A percentile compares a stretch with the other conserved stretches of the same genome.
These are phyloP conservation scores for Gymnoscopelus microlampas DNA, from an alignment of 2,797 vertebrate species.

Conservation along the genomic window DNA sequence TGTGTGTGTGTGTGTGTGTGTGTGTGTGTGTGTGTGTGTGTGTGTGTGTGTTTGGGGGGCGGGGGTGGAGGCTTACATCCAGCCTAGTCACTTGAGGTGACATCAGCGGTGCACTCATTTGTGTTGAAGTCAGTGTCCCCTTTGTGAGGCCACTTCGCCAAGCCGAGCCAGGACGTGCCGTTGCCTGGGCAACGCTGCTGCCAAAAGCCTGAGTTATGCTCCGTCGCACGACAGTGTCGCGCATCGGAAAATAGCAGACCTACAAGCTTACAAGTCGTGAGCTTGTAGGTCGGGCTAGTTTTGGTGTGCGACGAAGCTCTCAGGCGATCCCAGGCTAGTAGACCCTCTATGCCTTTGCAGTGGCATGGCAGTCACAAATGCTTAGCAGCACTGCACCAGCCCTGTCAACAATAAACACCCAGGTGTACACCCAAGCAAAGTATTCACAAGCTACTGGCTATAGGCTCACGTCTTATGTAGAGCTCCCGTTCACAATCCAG, in stretches of 20 bases:
- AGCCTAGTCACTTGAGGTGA: background rate
- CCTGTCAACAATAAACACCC: conserved; percentile 38
- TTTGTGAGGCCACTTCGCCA: conserved; percentile 65
- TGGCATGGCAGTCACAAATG: conserved; percentile 56
- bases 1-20: background rate
- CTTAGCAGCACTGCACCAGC: conserved; percentile 61
- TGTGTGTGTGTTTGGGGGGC: background rate
- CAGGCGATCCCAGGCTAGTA: conserved; percentile 63
- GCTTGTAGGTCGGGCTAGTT: too few species aligned
- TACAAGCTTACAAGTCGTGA: too few species aligned
- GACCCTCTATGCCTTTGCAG: conserved; percentile 61
- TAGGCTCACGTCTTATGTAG: too few species aligned
- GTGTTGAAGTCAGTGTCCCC: conserved; percentile 64
- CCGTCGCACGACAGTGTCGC: too few species aligned
- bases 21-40: background rate
- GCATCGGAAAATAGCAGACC: too few species aligned
- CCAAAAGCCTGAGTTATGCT: conserved; percentile 26
- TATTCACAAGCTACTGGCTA: too few species aligned
- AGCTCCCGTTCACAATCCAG: too few species aligned
- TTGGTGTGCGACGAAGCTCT: conserved; percentile 1
- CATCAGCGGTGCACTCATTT: conserved; percentile 48
- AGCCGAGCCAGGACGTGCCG: conserved; percentile 76
- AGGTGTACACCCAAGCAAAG: background rate
- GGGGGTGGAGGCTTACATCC: too few species aligned
- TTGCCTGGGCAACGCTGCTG: conserved; percentile 80